Evolutionary conservation across 2,797 vertebrate genomes (phyloP).

Genomic region (Vireo griseus): DNA sequence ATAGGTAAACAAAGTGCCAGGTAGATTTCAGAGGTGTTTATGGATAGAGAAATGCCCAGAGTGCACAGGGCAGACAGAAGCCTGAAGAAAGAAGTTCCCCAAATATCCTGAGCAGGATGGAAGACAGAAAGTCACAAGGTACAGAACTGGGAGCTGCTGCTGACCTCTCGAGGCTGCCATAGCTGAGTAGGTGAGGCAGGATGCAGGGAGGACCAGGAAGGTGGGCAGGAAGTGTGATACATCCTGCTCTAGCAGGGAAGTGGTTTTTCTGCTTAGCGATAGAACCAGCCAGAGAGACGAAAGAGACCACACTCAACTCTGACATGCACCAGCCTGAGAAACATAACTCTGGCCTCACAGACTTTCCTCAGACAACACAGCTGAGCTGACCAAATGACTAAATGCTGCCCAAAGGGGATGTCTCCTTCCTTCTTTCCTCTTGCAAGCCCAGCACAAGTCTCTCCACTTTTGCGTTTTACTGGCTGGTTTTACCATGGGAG

Average conservation of each 20-base stretch:
- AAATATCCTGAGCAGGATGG: background rate
- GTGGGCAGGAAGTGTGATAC: background rate
- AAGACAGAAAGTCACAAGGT: background rate
- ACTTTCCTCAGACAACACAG: background rate
- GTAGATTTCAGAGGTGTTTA: background rate
- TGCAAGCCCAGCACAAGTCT: background rate
- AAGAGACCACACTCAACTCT: background rate
- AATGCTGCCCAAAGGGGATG: background rate
- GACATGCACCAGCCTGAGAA: background rate
- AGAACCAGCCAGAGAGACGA: background rate
- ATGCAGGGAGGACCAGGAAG: background rate
- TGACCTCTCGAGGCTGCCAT: background rate
- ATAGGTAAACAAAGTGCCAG: background rate
- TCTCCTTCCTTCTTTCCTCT: background rate
- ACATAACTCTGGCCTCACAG: background rate
- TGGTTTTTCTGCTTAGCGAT: conserved; percentile 8
- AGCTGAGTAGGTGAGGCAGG: background rate
- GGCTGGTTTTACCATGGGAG: rapidly evolving
- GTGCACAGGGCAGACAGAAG: background rate
- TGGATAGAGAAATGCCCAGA: background rate
- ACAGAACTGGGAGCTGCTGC: background rate
- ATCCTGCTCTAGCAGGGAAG: background rate
- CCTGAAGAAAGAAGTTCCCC: background rate
- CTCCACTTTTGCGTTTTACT: background rate
- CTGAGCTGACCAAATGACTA: background rate